Conservation (phyloP, 2,113 vertebrate genomes). For the Macrotis lagotis region DNA sequence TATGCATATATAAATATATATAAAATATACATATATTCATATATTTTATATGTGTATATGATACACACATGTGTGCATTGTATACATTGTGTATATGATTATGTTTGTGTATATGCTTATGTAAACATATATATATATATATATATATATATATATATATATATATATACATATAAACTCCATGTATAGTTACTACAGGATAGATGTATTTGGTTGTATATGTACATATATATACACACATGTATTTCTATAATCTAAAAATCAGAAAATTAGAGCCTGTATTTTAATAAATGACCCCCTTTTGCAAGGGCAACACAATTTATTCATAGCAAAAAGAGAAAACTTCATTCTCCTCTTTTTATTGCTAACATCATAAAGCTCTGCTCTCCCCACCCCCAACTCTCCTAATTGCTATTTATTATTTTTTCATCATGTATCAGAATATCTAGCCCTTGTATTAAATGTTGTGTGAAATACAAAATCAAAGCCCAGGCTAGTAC, state of each 20-base stretch:
- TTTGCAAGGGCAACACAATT: neutral
- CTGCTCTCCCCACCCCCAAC: neutral
- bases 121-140: too few species aligned
- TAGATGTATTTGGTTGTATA: too few species aligned
- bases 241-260: neutral
- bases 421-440: neutral
- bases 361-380: neutral
- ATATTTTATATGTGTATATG: too few species aligned
- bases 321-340: neutral
- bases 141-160: too few species aligned
- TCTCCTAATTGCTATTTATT: neutral
- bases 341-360: neutral
- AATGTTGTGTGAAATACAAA: neutral
- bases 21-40: too few species aligned
- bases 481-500: constrained; percentile 73
- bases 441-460: neutral
- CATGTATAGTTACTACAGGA: too few species aligned
- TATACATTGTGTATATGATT: too few species aligned
- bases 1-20: too few species aligned
- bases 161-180: too few species aligned
- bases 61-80: too few species aligned
- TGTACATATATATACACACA: neutral
- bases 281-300: neutral
- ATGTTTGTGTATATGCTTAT: too few species aligned
- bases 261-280: neutral